Evolutionary conservation across 1,140 invertebrate genomes (phyloP), one percentile per base, ranked within the genome.

Genomic region (Aphaenogaster rudis): DNA sequence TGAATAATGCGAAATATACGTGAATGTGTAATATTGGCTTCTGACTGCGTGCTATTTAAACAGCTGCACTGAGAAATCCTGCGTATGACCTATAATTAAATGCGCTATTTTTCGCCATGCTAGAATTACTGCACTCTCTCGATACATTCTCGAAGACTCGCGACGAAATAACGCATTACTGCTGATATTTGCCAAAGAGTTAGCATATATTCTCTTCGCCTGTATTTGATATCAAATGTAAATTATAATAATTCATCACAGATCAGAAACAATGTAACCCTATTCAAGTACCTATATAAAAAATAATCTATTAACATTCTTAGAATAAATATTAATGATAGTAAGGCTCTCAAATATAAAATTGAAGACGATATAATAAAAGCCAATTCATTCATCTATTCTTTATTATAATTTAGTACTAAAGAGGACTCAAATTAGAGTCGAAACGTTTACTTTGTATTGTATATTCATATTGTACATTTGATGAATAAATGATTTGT

Each of bases 51-150:
- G 50, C 64, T 82, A 61, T 74, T 84, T 74, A 74, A 84, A 84
- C 54, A 72, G 69, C 67, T 61, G 80, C 69, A 61, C 13, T 57
- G 80, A 48, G 69, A 42, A 84, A 84, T 84, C 57, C 36, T 71
- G 50, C 63, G 86, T 82, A 69, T 87, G 78, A 74, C 86, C 76
- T 69, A 82, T 74, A 84, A 88, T 88, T 88, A 88, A 86, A 87
- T 87, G 77, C 63, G 85, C 71, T 86, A 81, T 88, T 88, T 88
- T 88, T 88, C 88, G 88, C 85, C 86, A 82, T 63, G 39, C 52
- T 76, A 61, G 67, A 67, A 82, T 78, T 76, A 33, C n/a, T 48
- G 33, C 36, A 33, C 28, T 61, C 33, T 66, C 28, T 59, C 28
- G 52, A 57, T 52, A 45, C 67, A 63, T 42, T 69, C 54, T 64